Evolutionary conservation across 1,140 invertebrate species (phyloP).

Genomic region (Lepidostoma basale): DNA sequence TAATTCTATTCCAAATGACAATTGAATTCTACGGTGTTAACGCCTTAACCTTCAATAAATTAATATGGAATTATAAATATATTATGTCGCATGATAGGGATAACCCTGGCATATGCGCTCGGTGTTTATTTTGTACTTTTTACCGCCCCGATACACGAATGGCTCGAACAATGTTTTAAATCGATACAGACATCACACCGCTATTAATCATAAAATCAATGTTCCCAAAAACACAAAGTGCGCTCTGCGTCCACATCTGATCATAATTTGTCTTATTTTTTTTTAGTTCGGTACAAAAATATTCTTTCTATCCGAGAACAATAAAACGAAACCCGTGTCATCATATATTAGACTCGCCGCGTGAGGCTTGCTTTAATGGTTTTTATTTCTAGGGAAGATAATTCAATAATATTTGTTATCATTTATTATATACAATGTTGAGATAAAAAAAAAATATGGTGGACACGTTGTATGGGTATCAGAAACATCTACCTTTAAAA

Average conservation of each 20-base stretch:
- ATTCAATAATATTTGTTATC: neutral
- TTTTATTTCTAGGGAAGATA: too few species aligned
- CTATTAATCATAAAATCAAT: conserved; percentile 12
- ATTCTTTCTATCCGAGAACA: neutral
- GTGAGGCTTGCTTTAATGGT: neutral
- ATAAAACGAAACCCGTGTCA: conserved; percentile 7
- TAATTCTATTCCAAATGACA: too few species aligned
- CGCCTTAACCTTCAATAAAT: too few species aligned
- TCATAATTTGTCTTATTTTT: conserved; percentile 24
- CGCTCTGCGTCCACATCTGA: neutral
- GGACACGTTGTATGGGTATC: neutral
- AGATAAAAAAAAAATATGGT: neutral
- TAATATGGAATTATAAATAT: too few species aligned
- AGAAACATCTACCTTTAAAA: neutral
- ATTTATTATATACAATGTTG: neutral
- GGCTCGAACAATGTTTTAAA: conserved; percentile 9
- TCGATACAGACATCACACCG: neutral
- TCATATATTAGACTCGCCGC: conserved; percentile 21
- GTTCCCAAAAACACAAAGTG: neutral
- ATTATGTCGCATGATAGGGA: too few species aligned
- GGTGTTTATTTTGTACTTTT: too few species aligned
- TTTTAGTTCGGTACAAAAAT: neutral
- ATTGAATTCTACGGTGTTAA: too few species aligned
- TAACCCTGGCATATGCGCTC: too few species aligned
- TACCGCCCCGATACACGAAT: too few species aligned